phyloP scores from a whole-genome alignment of 2,797 vertebrate genomes.

The Phrynocephalus vlangalii region DNA sequence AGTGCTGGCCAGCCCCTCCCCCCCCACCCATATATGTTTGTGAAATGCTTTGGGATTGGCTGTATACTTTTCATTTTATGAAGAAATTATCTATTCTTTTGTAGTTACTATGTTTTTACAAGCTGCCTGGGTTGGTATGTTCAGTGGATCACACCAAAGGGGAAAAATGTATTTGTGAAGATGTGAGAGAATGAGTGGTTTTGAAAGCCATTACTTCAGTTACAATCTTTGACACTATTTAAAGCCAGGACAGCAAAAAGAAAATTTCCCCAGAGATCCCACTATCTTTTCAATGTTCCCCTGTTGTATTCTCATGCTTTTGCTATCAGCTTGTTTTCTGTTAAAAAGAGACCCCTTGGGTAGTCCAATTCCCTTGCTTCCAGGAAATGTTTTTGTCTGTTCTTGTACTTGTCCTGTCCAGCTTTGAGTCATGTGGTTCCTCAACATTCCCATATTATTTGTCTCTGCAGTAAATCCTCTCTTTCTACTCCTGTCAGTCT shows the following conservation, averaged over 20 bases:
- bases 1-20: background rate
- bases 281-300: conserved; percentile 58
- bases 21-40: no score
- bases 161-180: background rate
- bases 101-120: background rate
- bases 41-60: background rate
- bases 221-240: background rate
- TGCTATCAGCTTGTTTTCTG: background rate
- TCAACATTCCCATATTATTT: conserved; percentile 51
- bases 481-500: conserved; percentile 2
- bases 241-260: conserved; percentile 73
- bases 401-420: conserved; percentile 68
- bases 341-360: conserved; percentile 53
- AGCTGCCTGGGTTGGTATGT: background rate
- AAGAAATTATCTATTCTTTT: background rate
- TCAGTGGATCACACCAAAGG: background rate
- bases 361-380: conserved; percentile 57
- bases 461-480: conserved; percentile 55
- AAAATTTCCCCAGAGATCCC: conserved; percentile 5
- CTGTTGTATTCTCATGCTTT: conserved; percentile 25
- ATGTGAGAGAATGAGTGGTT: background rate
- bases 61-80: background rate
- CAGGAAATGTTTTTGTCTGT: conserved; percentile 54
- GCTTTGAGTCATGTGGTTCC: conserved; percentile 69
- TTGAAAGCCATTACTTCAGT: conserved; percentile 5